phyloP scores from a whole-genome alignment of 2,113 vertebrate genomes.

The Oostethus manadensis region DNA sequence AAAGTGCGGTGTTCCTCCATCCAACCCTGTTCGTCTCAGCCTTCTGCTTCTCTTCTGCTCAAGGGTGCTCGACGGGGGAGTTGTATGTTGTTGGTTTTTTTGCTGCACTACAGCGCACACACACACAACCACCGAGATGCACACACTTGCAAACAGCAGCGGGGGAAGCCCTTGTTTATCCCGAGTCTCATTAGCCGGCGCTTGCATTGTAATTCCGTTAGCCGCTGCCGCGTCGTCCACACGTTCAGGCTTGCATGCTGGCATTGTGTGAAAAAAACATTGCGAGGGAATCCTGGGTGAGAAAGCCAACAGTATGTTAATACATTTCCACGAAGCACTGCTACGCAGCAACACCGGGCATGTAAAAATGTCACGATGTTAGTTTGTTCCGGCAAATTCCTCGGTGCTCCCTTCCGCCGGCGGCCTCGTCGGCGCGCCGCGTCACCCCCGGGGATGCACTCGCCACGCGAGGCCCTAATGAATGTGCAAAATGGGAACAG shows the following conservation, averaged over 20 bases:
- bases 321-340: constrained; percentile 7
- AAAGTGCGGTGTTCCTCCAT: constrained; percentile 2
- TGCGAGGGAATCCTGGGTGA: constrained; percentile 20
- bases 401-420: constrained; percentile 19
- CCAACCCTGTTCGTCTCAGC: constrained; percentile 4
- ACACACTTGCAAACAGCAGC: constrained; percentile 4
- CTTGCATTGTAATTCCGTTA: constrained; percentile 26
- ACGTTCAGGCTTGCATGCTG: not conserved
- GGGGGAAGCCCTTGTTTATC: constrained; percentile 42
- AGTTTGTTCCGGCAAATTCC: constrained; percentile 12
- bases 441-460: constrained; percentile 58
- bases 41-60: not conserved
- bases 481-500: constrained; percentile 81
- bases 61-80: not conserved
- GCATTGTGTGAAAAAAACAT: constrained; percentile 23
- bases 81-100: not conserved
- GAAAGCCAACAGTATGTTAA: constrained; percentile 21
- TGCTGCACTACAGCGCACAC: not conserved
- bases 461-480: constrained; percentile 74
- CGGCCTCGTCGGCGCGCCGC: constrained; percentile 14
- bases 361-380: constrained; percentile 4
- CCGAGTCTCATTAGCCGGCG: constrained; percentile 12
- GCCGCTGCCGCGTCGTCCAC: constrained; percentile 28
- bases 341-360: not conserved
- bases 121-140: not conserved